Conservation (phyloP, 2,113 vertebrate species). For the Chloebia gouldiae region DNA sequence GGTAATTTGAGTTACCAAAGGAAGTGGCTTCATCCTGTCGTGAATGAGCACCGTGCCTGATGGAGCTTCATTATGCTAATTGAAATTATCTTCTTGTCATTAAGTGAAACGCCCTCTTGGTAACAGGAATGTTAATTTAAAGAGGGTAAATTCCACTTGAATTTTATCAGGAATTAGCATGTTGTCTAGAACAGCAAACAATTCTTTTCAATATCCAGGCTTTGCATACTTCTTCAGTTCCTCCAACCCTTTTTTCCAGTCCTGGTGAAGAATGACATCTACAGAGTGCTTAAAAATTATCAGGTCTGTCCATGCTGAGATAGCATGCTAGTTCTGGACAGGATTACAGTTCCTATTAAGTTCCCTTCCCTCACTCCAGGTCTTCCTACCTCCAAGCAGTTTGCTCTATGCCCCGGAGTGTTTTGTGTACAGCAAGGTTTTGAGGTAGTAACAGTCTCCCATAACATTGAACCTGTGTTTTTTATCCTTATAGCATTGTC, state of each 20-base stretch:
- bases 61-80: neutral
- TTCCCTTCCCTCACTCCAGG: neutral
- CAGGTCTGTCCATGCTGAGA: neutral
- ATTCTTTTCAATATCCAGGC: neutral
- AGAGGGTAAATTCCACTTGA: neutral
- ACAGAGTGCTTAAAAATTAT: neutral
- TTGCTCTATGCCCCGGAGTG: rapidly evolving
- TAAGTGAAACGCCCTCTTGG: neutral
- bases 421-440: neutral
- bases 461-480: neutral
- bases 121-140: neutral
- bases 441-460: neutral
- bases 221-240: neutral
- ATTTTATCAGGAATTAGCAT: neutral
- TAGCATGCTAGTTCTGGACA: neutral
- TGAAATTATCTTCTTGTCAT: neutral
- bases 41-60: neutral
- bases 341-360: neutral
- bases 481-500: neutral
- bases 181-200: neutral
- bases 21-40: neutral
- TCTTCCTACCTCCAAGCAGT: neutral
- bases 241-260: neutral
- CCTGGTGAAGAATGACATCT: neutral
- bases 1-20: neutral